Conservation (phyloP, 2,113 vertebrate species). For the Gymnarchus niloticus region DNA sequence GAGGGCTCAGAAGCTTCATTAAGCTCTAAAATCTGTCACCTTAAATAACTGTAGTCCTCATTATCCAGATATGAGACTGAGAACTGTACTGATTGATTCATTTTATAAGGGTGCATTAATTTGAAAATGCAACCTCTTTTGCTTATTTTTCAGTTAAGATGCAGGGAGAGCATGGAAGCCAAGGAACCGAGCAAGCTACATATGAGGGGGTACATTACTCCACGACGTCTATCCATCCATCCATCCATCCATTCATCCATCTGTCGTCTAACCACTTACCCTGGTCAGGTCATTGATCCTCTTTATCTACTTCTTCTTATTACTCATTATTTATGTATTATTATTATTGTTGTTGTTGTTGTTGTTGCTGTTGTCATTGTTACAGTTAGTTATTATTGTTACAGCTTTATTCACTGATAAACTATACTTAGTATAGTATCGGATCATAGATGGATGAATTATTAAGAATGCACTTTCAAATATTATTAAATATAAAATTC, state of each 20-base stretch:
- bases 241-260: too few species aligned
- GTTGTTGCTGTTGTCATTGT: not conserved
- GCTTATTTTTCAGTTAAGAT: not conserved
- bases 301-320: too few species aligned
- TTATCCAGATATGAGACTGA: constrained; percentile 53
- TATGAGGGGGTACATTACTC: not conserved
- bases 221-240: too few species aligned
- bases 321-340: not conserved
- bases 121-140: constrained; percentile 31
- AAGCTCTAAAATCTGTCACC: constrained; percentile 40
- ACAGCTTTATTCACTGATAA: not conserved
- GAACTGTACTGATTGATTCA: constrained; percentile 44
- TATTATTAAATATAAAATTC: not conserved
- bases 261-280: too few species aligned
- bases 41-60: constrained; percentile 61
- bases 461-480: not conserved
- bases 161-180: not conserved
- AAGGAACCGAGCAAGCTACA: not conserved
- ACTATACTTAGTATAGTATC: not conserved
- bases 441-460: not conserved
- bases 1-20: constrained; percentile 53
- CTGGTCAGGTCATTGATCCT: too few species aligned
- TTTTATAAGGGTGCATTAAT: constrained; percentile 44
- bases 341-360: not conserved
- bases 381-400: not conserved